A percentile compares a stretch with the other conserved stretches of the same genome.
Evolutionary conservation across 2,888 invertebrate genomes (phyloP).

Genomic region (Drosophila testacea): DNA sequence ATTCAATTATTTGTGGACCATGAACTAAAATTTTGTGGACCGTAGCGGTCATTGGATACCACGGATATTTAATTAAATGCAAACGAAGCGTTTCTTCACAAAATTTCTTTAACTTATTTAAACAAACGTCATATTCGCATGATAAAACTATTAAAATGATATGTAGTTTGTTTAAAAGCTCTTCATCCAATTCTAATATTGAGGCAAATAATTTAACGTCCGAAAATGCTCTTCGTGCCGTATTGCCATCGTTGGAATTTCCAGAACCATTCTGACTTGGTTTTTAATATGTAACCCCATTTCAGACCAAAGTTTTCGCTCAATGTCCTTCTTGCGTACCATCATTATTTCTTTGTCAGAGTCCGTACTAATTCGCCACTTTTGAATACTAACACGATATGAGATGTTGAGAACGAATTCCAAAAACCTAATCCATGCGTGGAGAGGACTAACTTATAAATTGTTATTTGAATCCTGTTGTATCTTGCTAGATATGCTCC

Average conservation of each 20-base stretch:
- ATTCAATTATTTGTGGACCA: slow-evolving; percentile 9
- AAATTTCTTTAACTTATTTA: slow-evolving; percentile 17
- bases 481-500: no score
- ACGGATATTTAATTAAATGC: slow-evolving; percentile 20
- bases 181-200: slow-evolving; percentile 21
- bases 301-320: slow-evolving; percentile 1
- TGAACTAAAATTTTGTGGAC: neutral
- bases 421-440: neutral
- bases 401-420: slow-evolving; percentile 12
- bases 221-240: slow-evolving; percentile 21
- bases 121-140: slow-evolving; percentile 26
- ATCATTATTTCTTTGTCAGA: slow-evolving; percentile 12
- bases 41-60: slow-evolving; percentile 13
- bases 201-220: slow-evolving; percentile 5
- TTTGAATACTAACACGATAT: slow-evolving; percentile 5
- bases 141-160: slow-evolving; percentile 1
- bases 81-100: slow-evolving; percentile 18
- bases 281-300: slow-evolving; percentile 1
- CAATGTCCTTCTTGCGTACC: neutral
- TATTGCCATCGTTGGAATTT: slow-evolving; percentile 27
- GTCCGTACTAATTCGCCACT: no score
- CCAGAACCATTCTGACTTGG: slow-evolving; percentile 19
- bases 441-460: no score
- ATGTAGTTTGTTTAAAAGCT: slow-evolving; percentile 23
- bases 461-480: no score